Conservation (phyloP, 35 echinoderm and acorn worm genomes). For the Lytechinus variegatus region DNA sequence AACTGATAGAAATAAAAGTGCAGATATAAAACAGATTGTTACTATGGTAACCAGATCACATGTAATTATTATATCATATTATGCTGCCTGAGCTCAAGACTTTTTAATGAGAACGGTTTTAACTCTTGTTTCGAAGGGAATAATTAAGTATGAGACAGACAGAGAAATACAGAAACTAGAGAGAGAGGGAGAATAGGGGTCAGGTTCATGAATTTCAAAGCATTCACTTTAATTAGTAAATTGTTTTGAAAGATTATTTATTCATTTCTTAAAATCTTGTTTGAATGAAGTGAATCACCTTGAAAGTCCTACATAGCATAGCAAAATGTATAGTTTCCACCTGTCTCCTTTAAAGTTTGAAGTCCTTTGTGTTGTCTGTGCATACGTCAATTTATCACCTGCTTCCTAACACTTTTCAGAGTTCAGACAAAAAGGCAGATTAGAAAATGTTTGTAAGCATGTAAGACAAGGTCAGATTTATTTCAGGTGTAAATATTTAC, state of each 20-base stretch:
- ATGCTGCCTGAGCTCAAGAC: background rate
- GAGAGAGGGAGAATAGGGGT: background rate
- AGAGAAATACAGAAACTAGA: background rate
- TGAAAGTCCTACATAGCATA: background rate
- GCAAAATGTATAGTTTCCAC: background rate
- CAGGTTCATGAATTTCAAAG: background rate
- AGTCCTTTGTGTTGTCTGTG: background rate
- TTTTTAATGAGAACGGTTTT: background rate
- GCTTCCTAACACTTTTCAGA: background rate
- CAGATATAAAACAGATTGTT: background rate
- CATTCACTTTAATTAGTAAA: background rate
- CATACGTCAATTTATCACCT: background rate
- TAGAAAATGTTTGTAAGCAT: too few species aligned
- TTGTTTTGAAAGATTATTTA: background rate
- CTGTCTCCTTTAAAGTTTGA: background rate
- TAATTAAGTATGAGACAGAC: too few species aligned
- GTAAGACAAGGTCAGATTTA: too few species aligned
- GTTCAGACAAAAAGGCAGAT: too few species aligned
- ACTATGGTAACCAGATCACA: background rate
- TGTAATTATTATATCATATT: background rate
- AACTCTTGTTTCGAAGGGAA: background rate
- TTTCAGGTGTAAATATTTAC: too few species aligned
- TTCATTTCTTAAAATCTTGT: background rate
- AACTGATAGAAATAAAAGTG: background rate
- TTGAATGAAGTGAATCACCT: background rate